Evolutionary conservation across 1,140 invertebrate species (phyloP), one percentile per base, ranked within the genome.

Genomic region (Leguminivora glycinivorella): DNA sequence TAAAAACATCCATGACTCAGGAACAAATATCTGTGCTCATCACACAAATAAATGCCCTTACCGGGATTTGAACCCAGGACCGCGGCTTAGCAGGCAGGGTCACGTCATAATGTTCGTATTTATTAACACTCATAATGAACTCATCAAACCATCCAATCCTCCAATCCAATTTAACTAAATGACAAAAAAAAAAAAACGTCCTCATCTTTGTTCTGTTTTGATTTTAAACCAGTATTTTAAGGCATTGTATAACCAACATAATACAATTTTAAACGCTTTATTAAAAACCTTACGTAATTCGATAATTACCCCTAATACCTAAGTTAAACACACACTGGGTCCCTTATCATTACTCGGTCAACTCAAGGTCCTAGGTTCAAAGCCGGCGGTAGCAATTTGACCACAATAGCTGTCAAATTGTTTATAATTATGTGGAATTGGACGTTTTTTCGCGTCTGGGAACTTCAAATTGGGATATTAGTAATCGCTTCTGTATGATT

Each of bases 361-460:
- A 70, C 70, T 74, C 73, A 74, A 74, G 73, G 73, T 60, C 47
- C 31, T 34, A 7, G 31, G 68, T 74, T 74, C 47, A 63, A 56
- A 5, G 71, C 67, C 56, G 38, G 22, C 47, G 47, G 47, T 52
- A 52, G 47, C 47, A 52, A 52, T 52, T 52, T 52, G 47, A 52
- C 47, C 47, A 52, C 17, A 52, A 52, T 52, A 52, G 47, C 47
- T 52, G 47, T 52, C 47, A 52, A 52, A 52, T 52, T 52, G 47
- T 52, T 52, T 22, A 52, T 52, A 52, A 52, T 52, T 52, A 52
- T 22, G 47, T 22, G 19, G 17, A 52, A 52, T 52, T 52, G 17
- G 47, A 52, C 19, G 47, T 52, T 52, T 52, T 52, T 52, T 52
- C 47, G 4, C 47, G 47, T 52, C 47, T 52, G 47, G 47, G 47